phyloP scores from a whole-genome alignment of 1,140 invertebrate genomes.

The Manduca sexta region DNA sequence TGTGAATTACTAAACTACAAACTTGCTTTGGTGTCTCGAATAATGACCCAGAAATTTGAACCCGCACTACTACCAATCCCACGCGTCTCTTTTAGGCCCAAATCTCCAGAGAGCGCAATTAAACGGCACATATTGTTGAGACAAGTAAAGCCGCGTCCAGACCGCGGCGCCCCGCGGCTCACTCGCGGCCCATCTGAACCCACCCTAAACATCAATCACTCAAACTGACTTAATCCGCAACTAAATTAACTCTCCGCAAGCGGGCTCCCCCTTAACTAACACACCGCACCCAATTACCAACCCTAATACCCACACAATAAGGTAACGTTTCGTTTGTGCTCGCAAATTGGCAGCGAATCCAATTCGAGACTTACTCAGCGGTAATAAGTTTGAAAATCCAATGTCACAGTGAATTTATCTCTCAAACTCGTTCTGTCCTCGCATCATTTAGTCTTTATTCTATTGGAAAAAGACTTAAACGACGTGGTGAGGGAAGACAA shows the following conservation, averaged over 20 bases:
- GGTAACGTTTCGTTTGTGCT: constrained; percentile 26
- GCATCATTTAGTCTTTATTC: constrained; percentile 35
- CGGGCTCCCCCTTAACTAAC: constrained; percentile 35
- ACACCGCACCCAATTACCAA: constrained; percentile 26
- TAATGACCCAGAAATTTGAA: too few species aligned
- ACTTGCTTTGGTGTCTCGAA: too few species aligned
- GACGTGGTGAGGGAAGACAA: constrained; percentile 1
- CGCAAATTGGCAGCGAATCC: constrained; percentile 6
- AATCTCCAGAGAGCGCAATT: constrained; percentile 14
- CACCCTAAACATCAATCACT: constrained; percentile 63
- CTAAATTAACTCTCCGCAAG: constrained; percentile 64
- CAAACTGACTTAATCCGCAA: constrained; percentile 64
- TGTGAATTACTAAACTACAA: too few species aligned
- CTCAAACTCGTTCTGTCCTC: constrained; percentile 53
- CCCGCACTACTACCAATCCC: too few species aligned
- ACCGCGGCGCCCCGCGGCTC: too few species aligned
- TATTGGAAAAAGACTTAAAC: constrained; percentile 23
- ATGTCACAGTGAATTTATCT: constrained; percentile 30
- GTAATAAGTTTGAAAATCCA: constrained; percentile 30
- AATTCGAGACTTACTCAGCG: constrained; percentile 25
- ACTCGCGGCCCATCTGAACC: constrained; percentile 9
- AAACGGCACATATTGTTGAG: constrained; percentile 11
- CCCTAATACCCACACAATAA: constrained; percentile 27
- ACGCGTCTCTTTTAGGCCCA: too few species aligned
- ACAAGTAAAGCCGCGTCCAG: too few species aligned